Conservation (phyloP, 2,888 invertebrate species). For the Hylaea fasciaria region DNA sequence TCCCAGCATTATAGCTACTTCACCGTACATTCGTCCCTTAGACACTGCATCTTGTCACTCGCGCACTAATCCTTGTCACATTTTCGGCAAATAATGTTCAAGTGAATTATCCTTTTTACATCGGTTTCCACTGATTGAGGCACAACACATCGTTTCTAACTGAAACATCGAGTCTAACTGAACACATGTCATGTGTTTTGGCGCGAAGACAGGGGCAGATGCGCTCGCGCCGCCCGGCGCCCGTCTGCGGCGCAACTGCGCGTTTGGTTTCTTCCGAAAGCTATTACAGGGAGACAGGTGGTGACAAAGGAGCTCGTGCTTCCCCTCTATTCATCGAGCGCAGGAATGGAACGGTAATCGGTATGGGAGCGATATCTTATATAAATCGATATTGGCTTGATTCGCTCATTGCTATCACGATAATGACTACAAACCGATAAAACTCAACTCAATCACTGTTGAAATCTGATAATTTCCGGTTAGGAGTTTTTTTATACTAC, state of each 20-base stretch:
- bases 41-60: conserved; percentile 16
- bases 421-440: no score
- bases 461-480: no score
- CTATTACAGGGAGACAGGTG: conserved; percentile 79
- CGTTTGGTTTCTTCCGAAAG: conserved; percentile 74
- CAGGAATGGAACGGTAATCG: conserved; percentile 9
- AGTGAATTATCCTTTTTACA: no score
- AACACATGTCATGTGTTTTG: conserved; percentile 63
- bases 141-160: no score
- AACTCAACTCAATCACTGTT: no score
- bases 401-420: no score
- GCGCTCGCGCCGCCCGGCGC: conserved; percentile 69
- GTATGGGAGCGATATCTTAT: neutral
- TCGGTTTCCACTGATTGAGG: no score
- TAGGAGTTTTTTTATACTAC: no score
- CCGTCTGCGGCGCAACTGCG: conserved; percentile 57
- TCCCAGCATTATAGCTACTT: conserved; percentile 70
- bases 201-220: conserved; percentile 75
- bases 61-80: conserved; percentile 3
- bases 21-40: conserved; percentile 35
- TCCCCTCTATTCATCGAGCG: conserved; percentile 62
- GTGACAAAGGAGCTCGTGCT: conserved; percentile 76
- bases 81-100: no score
- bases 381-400: neutral
- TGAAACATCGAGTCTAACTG: conserved; percentile 14